A percentile compares a stretch with the other conserved stretches of the same genome.
phyloP scores from a whole-genome alignment of 1,140 invertebrate species.

The Brachystomella parvula region DNA sequence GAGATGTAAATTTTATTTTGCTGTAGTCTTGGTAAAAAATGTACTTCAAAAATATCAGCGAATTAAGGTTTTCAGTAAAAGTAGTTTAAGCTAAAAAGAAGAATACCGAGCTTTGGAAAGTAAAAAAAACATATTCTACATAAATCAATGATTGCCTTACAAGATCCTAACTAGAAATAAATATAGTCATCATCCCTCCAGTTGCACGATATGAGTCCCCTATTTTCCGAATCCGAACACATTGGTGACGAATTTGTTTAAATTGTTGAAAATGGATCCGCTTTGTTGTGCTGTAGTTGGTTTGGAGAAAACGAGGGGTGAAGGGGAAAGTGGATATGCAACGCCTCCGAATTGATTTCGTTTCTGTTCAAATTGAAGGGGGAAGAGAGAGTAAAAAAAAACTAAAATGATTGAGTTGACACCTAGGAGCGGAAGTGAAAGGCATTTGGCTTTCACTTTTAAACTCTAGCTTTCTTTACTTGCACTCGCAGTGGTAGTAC shows the following conservation, averaged over 20 bases:
- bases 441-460: no score
- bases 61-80: background rate
- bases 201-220: no score
- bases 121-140: background rate
- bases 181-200: no score
- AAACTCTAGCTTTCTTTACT: background rate
- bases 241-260: conserved; percentile 13
- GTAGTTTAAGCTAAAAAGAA: background rate
- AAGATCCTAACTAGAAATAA: no score
- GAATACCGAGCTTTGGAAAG: background rate
- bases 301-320: background rate
- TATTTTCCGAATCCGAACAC: conserved; percentile 14
- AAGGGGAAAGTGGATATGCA: background rate
- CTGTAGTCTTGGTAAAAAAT: background rate
- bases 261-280: background rate
- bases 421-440: no score
- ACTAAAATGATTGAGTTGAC: background rate
- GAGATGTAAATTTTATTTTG: background rate
- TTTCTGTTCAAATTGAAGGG: background rate
- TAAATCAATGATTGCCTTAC: background rate
- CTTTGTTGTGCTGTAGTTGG: background rate
- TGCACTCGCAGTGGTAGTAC: background rate
- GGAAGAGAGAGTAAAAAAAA: background rate
- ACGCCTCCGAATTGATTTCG: conserved; percentile 1
- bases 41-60: background rate